These are phyloP conservation scores for Drosophila niveifrons DNA, from an alignment of 2,888 invertebrate genomes.

Conservation along the genomic window DNA sequence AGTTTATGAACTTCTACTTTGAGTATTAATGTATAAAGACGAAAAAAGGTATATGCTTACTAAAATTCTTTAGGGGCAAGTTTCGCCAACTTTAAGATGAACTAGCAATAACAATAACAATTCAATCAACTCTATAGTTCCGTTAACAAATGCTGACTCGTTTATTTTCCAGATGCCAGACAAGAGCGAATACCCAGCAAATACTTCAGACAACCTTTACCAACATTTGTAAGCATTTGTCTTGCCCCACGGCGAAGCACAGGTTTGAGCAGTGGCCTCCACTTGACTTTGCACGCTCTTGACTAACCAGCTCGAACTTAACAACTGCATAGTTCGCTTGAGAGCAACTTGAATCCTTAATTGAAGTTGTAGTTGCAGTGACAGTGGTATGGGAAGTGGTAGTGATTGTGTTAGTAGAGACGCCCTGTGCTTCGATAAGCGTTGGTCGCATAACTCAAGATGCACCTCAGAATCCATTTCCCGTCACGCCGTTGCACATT, in stretches of 20 bases:
- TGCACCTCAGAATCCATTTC: constrained; percentile 62
- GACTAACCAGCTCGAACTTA: constrained; percentile 53
- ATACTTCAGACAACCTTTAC: constrained; percentile 44
- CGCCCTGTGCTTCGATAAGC: constrained; percentile 40
- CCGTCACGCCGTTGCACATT: constrained; percentile 55
- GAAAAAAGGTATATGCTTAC: constrained; percentile 9
- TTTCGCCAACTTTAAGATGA: constrained; percentile 44
- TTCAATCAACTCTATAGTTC: constrained; percentile 56
- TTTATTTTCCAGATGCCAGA: constrained; percentile 62
- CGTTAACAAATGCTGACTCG: constrained; percentile 74
- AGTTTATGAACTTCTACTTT: too few species aligned
- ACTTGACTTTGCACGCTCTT: constrained; percentile 59
- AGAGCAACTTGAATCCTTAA: constrained; percentile 52
- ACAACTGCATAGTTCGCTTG: constrained; percentile 49
- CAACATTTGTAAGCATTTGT: constrained; percentile 60
- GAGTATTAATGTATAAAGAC: background rate
- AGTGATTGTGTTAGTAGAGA: background rate
- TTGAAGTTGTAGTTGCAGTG: constrained; percentile 53
- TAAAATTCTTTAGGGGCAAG: constrained; percentile 25
- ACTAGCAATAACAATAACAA: constrained; percentile 56
- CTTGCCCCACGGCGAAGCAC: constrained; percentile 27
- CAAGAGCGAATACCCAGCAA: constrained; percentile 30
- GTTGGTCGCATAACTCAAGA: constrained; percentile 59
- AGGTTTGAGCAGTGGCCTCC: constrained; percentile 31
- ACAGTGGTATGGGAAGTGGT: background rate